Conservation (phyloP, 1,140 invertebrate genomes). For the Leptopilina clavipes region DNA sequence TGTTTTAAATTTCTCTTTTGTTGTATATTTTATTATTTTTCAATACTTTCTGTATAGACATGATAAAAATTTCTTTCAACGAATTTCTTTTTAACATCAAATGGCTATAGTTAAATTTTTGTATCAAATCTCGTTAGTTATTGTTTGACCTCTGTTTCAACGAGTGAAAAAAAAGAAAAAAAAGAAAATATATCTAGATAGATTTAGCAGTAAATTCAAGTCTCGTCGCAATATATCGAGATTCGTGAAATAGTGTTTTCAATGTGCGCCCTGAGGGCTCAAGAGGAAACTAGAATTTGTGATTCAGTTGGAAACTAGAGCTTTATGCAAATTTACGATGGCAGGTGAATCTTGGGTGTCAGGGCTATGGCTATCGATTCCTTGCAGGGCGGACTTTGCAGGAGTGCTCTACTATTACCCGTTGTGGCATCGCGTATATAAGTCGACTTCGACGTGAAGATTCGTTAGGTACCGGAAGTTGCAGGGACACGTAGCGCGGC, state of each 20-base stretch:
- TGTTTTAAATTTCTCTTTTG: too few relatives aligned
- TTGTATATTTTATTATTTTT: too few relatives aligned
- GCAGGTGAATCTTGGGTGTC: constrained; percentile 33
- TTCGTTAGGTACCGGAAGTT: constrained; percentile 33
- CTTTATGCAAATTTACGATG: constrained; percentile 29
- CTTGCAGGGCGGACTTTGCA: background rate
- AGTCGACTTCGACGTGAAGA: background rate
- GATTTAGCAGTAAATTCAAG: background rate
- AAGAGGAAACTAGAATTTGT: constrained; percentile 10
- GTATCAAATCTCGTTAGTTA: too few relatives aligned
- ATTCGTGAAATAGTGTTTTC: constrained; percentile 4
- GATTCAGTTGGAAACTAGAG: constrained; percentile 32
- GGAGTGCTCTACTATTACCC: background rate
- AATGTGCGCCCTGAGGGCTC: background rate
- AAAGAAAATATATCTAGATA: too few relatives aligned
- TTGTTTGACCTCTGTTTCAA: too few relatives aligned
- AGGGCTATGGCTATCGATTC: constrained; percentile 25
- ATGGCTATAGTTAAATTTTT: too few relatives aligned
- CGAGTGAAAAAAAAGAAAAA: too few relatives aligned
- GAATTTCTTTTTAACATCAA: too few relatives aligned
- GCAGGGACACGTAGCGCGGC: constrained; percentile 24
- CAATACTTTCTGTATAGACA: too few relatives aligned
- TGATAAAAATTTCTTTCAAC: too few relatives aligned
- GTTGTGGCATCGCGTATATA: background rate
- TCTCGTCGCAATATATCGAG: background rate